Evolutionary conservation across 2,888 invertebrate genomes (phyloP), one percentile per base, ranked within the genome.

Genomic region (Blastobasis lacticolella): DNA sequence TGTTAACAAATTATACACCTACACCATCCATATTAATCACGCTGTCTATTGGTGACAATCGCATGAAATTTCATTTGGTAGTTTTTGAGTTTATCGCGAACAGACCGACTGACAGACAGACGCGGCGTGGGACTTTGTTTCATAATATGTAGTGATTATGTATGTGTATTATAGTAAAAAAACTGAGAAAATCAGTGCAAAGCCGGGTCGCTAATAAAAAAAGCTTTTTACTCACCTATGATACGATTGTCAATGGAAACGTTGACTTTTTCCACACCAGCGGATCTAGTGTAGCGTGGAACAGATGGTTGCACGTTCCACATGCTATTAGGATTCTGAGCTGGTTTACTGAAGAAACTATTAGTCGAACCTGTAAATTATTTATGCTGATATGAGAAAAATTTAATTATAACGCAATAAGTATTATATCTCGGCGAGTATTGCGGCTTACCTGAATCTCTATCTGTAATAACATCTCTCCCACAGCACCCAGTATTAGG

Each of bases 401-500:
- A 9, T n/a, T n/a, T 2, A 41, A 8, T 41, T 41, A 41, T 8
- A 4, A 41, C 41, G 41, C 4, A 41, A 8, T 41, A 9, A 8
- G 41, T 41, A 41, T 9, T 41, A 4, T 41, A 41, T 8, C 7
- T 8, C 41, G 4, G 10, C 6, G 10, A 45, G 50, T 55, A 48
- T 45, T 45, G 53, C 38, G 61, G 60, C 69, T 67, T 73, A 82
- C 85, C 81, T 51, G 69, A 71, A 63, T 78, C 73, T 60, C 71
- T 78, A 57, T 76, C 72, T 51, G 63, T 54, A 49, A 75, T 75
- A 5, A 71, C 74, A 56, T 86, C 83, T 37, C 64, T 66, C 38
- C 86, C 86, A 56, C 86, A 86, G 63, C 86, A 86, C 51, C 74
- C 78, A 46, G 76, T 65, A 54, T 71, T 62, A 45, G 81, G 76